Base-by-base conservation (phyloP, 2,888 invertebrate species). In the Xylota segnis region DNA sequence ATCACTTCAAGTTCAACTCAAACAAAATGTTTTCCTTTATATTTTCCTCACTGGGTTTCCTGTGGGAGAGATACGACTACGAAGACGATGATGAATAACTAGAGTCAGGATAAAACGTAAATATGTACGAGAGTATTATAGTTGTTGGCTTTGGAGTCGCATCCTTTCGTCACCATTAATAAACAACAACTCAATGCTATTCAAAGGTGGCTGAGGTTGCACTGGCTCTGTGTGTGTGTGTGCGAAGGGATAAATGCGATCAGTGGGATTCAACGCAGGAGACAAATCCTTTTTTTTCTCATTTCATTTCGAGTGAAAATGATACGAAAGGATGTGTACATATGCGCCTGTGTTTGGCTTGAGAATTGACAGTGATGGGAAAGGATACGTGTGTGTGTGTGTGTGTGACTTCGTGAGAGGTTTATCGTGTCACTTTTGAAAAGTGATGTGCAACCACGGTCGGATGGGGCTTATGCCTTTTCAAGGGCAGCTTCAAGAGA, bases 1-100 rank as follows among this genome's bases (percentile, higher is more conserved):
- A 87, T 87, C 87, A 87, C 82, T 87, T 87, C 82, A 87, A 87
- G 87, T 87, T 87, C 78, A 87, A 87, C 77, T 87, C 87, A 87
- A 87, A 87, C 83, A 87, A 87, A 87, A 87, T 87, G 82, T 87
- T 87, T 87, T 83, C 77, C 84, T 78, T 83, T 83, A 70, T 71
- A 87, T 72, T 81, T 58, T 66, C 54, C 65, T 66, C 58, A 40
- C 23, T 61, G 65, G 43, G 14, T 43, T 47, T 71, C 78, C 68
- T 72, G 66, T 56, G 54, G 72, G 77, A 47, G 83, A 66, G 50
- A 47, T 37, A 65, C 23, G 3, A 70, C 43, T n/a, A n/a, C n/a
- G n/a, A 83, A 54, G 79, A 75, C 50, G 75, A 70, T 61, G 47
- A 66, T 72, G 81, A 81, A 79, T 66, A 61, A 58, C 70, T 45